Evolutionary conservation across 1,140 invertebrate genomes (phyloP).

Genomic region (Heliconius eleuchia): DNA sequence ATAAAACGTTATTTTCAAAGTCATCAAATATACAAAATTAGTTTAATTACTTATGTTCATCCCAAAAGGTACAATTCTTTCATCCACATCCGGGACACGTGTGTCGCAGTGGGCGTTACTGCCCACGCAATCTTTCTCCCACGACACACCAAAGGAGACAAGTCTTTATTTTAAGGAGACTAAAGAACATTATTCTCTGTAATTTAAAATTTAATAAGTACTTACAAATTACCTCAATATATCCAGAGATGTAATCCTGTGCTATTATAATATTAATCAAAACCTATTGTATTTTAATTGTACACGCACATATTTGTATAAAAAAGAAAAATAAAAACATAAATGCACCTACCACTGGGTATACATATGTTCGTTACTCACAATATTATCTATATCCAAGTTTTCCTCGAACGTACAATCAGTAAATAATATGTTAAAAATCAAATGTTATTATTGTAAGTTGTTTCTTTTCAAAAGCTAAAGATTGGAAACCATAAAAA

Average conservation of each 20-base stretch:
- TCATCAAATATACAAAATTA: slow-evolving; percentile 6
- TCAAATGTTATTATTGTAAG: too few relatives aligned
- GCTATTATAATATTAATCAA: slow-evolving; percentile 26
- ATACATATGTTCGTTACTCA: too few relatives aligned
- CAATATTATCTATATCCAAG: too few relatives aligned
- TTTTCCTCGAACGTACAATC: too few relatives aligned
- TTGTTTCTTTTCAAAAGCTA: not conserved
- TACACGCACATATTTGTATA: not conserved
- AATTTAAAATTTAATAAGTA: not conserved
- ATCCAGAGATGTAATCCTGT: slow-evolving; percentile 19
- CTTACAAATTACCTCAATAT: slow-evolving; percentile 28
- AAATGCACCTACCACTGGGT: too few relatives aligned
- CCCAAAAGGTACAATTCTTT: slow-evolving; percentile 42
- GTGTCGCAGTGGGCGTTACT: slow-evolving; percentile 45
- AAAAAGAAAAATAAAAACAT: too few relatives aligned
- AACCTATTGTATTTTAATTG: slow-evolving; percentile 38
- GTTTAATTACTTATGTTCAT: slow-evolving; percentile 30
- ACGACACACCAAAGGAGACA: not conserved
- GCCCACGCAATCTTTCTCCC: slow-evolving; percentile 39
- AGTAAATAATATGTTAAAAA: not conserved
- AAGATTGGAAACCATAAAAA: not conserved
- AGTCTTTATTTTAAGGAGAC: not conserved
- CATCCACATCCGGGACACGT: slow-evolving; percentile 54
- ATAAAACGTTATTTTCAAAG: not conserved
- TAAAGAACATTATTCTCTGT: not conserved